A percentile compares a stretch with the other conserved stretches of the same genome.
Conservation (phyloP, 2,113 vertebrate genomes). For the Stegostoma tigrinum region DNA sequence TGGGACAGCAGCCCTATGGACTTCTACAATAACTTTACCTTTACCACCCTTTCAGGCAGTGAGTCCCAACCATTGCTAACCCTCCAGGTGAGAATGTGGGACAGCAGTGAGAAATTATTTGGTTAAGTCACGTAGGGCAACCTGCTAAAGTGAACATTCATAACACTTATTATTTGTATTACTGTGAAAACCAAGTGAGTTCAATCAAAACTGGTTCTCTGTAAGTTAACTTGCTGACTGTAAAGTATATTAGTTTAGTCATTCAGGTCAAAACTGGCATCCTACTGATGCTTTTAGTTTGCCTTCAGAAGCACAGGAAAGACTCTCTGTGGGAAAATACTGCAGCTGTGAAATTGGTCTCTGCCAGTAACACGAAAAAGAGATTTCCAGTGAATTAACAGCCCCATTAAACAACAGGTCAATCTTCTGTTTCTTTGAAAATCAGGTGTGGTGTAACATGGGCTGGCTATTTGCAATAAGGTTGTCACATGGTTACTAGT, state of each 20-base stretch:
- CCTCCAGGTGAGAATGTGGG: neutral
- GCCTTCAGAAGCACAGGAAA: neutral
- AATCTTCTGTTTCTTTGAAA: neutral
- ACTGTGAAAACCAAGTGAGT: neutral
- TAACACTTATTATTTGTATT: neutral
- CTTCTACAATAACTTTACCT: too few species aligned
- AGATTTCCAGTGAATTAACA: neutral
- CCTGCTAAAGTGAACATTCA: neutral
- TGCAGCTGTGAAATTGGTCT: neutral
- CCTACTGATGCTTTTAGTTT: neutral
- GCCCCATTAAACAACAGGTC: neutral
- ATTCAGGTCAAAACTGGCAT: neutral
- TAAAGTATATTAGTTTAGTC: neutral
- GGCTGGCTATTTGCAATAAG: neutral
- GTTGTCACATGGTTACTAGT: neutral
- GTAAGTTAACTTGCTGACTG: neutral
- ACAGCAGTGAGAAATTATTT: neutral
- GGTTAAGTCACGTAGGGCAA: neutral
- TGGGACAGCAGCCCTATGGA: too few species aligned
- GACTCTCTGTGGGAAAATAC: neutral
- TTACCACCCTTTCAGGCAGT: neutral
- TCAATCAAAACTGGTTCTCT: neutral
- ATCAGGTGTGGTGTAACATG: neutral
- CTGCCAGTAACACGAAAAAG: neutral
- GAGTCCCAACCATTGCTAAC: neutral